Evolutionary conservation across 2,113 vertebrate genomes (phyloP).

Genomic region (Bubo scandiacus): DNA sequence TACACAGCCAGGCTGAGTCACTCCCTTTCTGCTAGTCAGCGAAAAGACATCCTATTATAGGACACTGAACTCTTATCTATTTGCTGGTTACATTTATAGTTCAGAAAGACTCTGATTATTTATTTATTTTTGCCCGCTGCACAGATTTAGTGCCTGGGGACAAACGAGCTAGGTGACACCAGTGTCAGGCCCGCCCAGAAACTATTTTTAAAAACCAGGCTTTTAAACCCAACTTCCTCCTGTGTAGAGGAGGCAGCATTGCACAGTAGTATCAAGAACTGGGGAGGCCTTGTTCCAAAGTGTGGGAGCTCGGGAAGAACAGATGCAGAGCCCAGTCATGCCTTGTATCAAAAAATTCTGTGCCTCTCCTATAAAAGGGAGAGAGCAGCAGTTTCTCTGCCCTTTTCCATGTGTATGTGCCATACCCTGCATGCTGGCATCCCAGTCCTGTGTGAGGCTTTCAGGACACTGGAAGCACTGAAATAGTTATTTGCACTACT

Average conservation of each 20-base stretch:
- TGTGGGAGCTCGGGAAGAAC: accelerated
- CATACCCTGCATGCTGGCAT: accelerated
- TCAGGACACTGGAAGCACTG: background rate
- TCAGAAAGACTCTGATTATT: background rate
- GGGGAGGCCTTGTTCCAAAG: background rate
- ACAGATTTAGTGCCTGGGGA: background rate
- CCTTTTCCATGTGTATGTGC: accelerated
- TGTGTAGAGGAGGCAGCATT: background rate
- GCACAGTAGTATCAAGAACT: background rate
- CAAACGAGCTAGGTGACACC: constrained; percentile 42
- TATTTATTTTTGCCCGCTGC: background rate
- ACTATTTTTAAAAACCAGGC: background rate
- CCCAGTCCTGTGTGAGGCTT: accelerated
- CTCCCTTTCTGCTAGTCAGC: constrained; percentile 53
- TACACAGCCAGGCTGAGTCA: constrained; percentile 55
- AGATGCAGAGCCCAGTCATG: background rate
- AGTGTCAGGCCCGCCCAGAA: constrained; percentile 40
- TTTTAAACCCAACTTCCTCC: constrained; percentile 14
- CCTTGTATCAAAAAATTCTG: background rate
- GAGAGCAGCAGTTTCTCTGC: background rate
- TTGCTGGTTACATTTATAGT: constrained; percentile 47
- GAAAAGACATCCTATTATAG: constrained; percentile 37
- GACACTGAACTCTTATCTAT: constrained; percentile 41
- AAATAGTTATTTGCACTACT: background rate
- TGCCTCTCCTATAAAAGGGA: background rate